A percentile compares a stretch with the other conserved stretches of the same genome.
These are phyloP conservation scores for Hydrotaea diabolus DNA, from an alignment of 2,888 invertebrate genomes.

Conservation along the genomic window DNA sequence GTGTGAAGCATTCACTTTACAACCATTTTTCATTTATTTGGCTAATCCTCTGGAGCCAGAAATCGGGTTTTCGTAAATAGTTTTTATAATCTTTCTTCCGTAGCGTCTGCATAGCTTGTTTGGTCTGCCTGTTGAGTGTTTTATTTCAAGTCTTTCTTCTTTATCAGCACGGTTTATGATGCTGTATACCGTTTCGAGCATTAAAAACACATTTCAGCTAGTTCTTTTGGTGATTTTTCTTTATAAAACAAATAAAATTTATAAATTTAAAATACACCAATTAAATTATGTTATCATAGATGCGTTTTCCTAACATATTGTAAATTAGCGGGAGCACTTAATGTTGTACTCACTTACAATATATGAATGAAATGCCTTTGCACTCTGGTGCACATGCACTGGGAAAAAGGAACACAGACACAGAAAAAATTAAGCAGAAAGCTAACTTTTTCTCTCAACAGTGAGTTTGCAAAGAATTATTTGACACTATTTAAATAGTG, in stretches of 20 bases:
- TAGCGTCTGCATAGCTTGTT: conserved; percentile 25
- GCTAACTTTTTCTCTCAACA: not conserved
- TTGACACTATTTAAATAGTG: no score
- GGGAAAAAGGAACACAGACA: no score
- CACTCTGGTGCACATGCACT: no score
- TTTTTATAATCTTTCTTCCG: conserved; percentile 37
- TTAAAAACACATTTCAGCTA: no score
- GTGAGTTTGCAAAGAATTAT: not conserved
- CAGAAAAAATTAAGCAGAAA: no score
- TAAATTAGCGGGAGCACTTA: no score
- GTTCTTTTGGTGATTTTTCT: conserved; percentile 39
- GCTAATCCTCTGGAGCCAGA: conserved; percentile 5
- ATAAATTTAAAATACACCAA: conserved; percentile 45
- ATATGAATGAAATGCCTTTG: no score
- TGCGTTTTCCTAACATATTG: no score
- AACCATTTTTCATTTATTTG: not conserved
- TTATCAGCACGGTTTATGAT: conserved; percentile 47
- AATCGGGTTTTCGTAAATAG: conserved; percentile 39
- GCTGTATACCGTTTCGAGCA: no score
- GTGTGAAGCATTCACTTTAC: not conserved
- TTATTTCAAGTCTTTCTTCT: conserved; percentile 26
- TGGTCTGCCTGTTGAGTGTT: conserved; percentile 35
- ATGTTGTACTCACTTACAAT: no score
- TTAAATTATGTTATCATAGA: no score
- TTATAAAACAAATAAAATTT: no score